Percentiles rank a stretch among this genome's conserved stretches.
phyloP scores from a whole-genome alignment of 2,797 vertebrate genomes.

The Poecilia wingei region DNA sequence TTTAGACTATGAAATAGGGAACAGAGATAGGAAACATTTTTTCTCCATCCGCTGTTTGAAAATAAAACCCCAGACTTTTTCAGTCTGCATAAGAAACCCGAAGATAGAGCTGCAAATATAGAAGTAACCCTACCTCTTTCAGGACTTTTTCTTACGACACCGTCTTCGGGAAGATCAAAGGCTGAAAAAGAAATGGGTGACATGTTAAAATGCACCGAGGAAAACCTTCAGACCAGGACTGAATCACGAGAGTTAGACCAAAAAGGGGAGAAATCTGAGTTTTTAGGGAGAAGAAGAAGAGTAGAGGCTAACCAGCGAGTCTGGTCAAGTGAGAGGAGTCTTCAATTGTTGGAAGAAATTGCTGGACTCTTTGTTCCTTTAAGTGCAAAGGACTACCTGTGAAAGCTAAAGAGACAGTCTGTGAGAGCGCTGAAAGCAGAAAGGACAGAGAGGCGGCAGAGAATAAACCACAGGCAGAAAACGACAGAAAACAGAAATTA shows the following conservation, averaged over 20 bases:
- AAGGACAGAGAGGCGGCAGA: slow-evolving; percentile 34
- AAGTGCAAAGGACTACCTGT: slow-evolving; percentile 85
- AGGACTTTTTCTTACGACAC: slow-evolving; percentile 86
- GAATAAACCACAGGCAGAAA: slow-evolving; percentile 4
- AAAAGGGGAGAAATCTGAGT: slow-evolving; percentile 24
- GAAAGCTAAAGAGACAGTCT: slow-evolving; percentile 84
- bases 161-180: slow-evolving; percentile 83
- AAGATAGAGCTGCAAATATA: neutral
- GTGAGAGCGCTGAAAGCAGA: slow-evolving; percentile 50
- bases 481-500: neutral
- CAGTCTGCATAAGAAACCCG: neutral
- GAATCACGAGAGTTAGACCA: slow-evolving; percentile 6
- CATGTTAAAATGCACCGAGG: slow-evolving; percentile 13
- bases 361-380: slow-evolving; percentile 85
- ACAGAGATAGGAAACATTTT: neutral
- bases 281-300: slow-evolving; percentile 40
- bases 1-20: neutral
- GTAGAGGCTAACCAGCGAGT: slow-evolving; percentile 86
- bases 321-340: slow-evolving; percentile 90
- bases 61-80: neutral
- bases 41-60: neutral
- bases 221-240: slow-evolving; percentile 2
- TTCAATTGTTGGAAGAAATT: slow-evolving; percentile 81
- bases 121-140: slow-evolving; percentile 86
- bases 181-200: slow-evolving; percentile 72